Conservation (phyloP, 2,888 invertebrate genomes). For the Mythimna loreyi region DNA sequence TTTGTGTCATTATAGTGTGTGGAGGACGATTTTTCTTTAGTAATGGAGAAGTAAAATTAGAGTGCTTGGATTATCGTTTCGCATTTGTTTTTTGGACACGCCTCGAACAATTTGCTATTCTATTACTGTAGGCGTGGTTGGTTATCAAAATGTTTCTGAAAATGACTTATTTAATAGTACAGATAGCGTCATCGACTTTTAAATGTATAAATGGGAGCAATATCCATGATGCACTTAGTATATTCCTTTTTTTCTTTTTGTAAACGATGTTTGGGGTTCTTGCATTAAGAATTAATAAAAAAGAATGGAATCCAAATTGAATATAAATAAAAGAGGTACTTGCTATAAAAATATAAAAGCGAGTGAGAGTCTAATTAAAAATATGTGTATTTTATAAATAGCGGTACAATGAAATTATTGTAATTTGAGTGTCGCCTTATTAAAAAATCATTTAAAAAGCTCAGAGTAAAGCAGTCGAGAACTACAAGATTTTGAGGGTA, state of each 20-base stretch:
- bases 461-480: background rate
- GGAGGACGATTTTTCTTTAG: slow-evolving; percentile 14
- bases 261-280: no score
- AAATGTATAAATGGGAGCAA: no score
- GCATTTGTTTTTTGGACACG: background rate
- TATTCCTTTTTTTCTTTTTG: no score
- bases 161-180: background rate
- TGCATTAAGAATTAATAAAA: no score
- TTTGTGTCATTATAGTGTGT: slow-evolving; percentile 34
- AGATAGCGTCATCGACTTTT: background rate
- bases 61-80: slow-evolving; percentile 1
- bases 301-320: no score
- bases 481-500: slow-evolving; percentile 9
- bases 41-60: slow-evolving; percentile 17
- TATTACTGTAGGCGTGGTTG: background rate
- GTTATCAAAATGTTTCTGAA: background rate
- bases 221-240: no score
- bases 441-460: slow-evolving; percentile 9
- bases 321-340: background rate
- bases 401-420: background rate
- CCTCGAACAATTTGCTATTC: background rate
- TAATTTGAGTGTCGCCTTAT: slow-evolving; percentile 9
- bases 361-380: background rate
- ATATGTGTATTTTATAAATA: background rate
- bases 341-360: background rate